Base-by-base conservation (phyloP, 1,140 invertebrate genomes). In the Euura lappo region DNA sequence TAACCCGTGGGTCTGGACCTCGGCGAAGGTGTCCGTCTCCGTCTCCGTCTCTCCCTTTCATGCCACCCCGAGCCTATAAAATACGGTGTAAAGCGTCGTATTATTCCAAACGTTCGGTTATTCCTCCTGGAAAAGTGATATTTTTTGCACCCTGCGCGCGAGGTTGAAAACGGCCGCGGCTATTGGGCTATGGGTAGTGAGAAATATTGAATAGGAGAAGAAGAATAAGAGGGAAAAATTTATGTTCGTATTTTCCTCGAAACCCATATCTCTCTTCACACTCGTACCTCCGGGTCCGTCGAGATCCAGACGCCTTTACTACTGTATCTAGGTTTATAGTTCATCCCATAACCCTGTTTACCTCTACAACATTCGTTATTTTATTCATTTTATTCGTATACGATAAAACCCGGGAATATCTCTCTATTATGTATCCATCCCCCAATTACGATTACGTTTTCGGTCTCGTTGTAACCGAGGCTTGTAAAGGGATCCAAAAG, bases 51-150 rank as follows among this genome's bases (percentile, higher is more conserved):
- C 43, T 42, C 44, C 44, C 69, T 45, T 8, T 43, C 13, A 70
- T 45, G 10, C 66, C 13, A 28, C 28, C 28, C 28, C 28, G 28
- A 28, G 68, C 66, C 70, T 73, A 77, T 78, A 77, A 78, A 76
- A 78, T 78, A 77, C 73, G 71, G 45, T 65, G 47, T 69, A 73
- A 68, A 72, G 65, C 70, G 67, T 47, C 64, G 71, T 73, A 75
- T 77, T 78, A 78, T 75, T 77, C 71, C 71, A 68, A 51, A 64
- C 69, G 60, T 42, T 43, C 46, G 44, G 69, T 44, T 47, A 43
- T 69, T 69, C 10, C 44, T 69, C 71, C 70, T 69, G 74, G 72
- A 74, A 78, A 76, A 76, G 75, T 75, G 70, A 72, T 75, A 73
- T 77, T 77, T 72, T 67, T 74, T 45, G 13, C 65, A 6, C 47